Evolutionary conservation across 2,888 invertebrate genomes (phyloP), one percentile per base, ranked within the genome.

Genomic region (Lasioglossum oenotherae): DNA sequence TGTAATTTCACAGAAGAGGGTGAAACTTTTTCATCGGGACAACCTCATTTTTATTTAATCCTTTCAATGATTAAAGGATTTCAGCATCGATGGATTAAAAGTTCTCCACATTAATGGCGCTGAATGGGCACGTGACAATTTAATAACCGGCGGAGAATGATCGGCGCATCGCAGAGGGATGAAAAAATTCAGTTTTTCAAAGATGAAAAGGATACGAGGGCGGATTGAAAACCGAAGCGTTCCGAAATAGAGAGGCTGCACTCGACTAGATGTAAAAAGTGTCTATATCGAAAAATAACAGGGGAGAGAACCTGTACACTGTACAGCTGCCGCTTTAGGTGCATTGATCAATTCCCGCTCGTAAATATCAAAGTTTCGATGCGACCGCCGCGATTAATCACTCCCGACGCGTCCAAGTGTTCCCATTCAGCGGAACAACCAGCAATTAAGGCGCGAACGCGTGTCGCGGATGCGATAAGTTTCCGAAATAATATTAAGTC

Each of bases 401-500:
- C 53, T 53, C 38, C 0, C 14, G 38, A 16, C 38, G 14, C 49
- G 14, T 8, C n/a, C 38, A 27, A 53, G 8, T 67, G 53, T n/a
- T 23, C 35, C 2, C 1, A 67, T 67, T 35, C 19, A 67, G 4
- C 19, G 67, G 23, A 67, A 67, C 67, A 67, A 67, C 67, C 49
- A 38, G 53, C 53, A 74, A 74, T 74, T 74, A 74, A 53, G 4
- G 35, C 53, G 74, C 38, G 74, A 53, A 6, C 1, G 74, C 53
- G 38, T 38, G n/a, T n/a, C 53, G 49, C 35, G 38, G 53, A 41
- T 27, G 16, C 16, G 41, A 57, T 75, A 57, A 75, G 53, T 57
- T 75, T 60, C 6, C 57, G 27, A 41, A 75, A 57, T 74, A 74
- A 53, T 57, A 57, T 41, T 53, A 38, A 74, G 46, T 60, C 64